Conservation (phyloP, 2,113 vertebrate species). For the Leucoraja erinaceus region DNA sequence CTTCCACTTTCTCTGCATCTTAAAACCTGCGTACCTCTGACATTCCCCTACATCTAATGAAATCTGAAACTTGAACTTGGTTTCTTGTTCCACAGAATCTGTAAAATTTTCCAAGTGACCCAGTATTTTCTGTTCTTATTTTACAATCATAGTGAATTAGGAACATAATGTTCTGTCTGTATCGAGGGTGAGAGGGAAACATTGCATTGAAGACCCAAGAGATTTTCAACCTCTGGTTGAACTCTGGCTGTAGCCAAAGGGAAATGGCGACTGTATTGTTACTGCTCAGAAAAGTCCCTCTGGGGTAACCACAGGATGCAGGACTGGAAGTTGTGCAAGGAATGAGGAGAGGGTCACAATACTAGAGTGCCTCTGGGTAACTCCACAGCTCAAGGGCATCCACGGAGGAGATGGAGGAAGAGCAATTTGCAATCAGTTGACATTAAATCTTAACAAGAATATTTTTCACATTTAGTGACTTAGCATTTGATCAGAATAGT, state of each 20-base stretch:
- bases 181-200: background rate
- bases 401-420: background rate
- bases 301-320: background rate
- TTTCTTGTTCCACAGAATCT: too few species aligned
- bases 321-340: background rate
- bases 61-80: too few species aligned
- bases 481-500: background rate
- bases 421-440: background rate
- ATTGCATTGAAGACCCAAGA: background rate
- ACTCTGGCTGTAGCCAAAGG: background rate
- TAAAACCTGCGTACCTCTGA: too few species aligned
- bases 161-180: background rate
- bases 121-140: too few species aligned
- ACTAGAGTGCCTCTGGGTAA: too few species aligned
- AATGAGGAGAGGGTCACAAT: background rate
- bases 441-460: background rate
- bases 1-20: too few species aligned
- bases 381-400: background rate
- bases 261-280: too few species aligned
- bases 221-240: background rate
- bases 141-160: background rate
- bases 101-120: too few species aligned
- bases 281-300: too few species aligned
- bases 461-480: too few species aligned
- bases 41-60: too few species aligned